phyloP scores from a whole-genome alignment of 2,113 vertebrate species.

The Recurvirostra avosetta region DNA sequence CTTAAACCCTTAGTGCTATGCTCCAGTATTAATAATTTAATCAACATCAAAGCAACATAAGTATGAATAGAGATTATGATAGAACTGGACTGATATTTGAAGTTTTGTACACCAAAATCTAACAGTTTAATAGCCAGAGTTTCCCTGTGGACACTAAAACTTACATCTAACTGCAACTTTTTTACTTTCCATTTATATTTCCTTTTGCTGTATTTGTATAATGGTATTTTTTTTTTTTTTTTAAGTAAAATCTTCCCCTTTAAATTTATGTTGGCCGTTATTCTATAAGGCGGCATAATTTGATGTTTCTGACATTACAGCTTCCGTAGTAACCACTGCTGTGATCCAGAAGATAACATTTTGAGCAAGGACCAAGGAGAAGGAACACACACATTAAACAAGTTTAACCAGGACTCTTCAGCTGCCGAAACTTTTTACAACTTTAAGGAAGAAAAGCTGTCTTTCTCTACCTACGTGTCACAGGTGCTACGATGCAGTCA shows the following conservation, averaged over 20 bases:
- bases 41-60: slow-evolving; percentile 38
- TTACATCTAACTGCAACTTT: not conserved
- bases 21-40: slow-evolving; percentile 44
- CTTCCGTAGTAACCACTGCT: not conserved
- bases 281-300: not conserved
- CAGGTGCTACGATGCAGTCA: not conserved
- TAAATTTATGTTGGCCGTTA: not conserved
- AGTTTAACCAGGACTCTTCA: not conserved
- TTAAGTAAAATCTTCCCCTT: not conserved
- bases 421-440: not conserved
- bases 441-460: not conserved
- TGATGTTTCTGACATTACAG: not conserved
- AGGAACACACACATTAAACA: not conserved
- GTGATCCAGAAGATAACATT: not conserved
- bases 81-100: slow-evolving; percentile 28
- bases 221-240: not conserved
- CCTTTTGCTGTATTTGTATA: not conserved
- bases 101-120: not conserved
- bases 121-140: not conserved
- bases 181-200: not conserved
- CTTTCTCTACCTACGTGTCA: not conserved
- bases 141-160: not conserved
- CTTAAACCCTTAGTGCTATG: not conserved
- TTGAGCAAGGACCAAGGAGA: not conserved
- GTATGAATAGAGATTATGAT: slow-evolving; percentile 30